Percentiles rank a stretch among this genome's conserved stretches.
Conservation (phyloP, 2,888 invertebrate species). For the Apantesis nais region DNA sequence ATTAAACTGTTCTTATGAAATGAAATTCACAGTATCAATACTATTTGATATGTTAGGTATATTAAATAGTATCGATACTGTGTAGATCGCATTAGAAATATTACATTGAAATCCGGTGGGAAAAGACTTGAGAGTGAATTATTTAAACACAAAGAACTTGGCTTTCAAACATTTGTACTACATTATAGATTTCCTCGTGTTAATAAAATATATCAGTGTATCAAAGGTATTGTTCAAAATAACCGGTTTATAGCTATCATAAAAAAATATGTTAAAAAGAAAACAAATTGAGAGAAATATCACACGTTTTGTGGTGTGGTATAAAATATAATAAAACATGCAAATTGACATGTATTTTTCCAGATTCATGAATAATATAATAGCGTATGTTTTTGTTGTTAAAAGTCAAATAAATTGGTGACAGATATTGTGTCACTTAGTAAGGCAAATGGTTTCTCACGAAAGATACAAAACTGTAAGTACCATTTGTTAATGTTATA, state of each 20-base stretch:
- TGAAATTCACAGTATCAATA: neutral
- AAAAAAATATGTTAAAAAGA: conserved; percentile 22
- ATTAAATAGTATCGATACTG: no score
- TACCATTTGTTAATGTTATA: neutral
- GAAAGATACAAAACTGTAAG: neutral
- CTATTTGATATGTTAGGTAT: neutral
- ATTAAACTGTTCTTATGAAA: neutral
- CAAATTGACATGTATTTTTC: conserved; percentile 46
- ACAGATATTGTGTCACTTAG: conserved; percentile 21
- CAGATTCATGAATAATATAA: conserved; percentile 39
- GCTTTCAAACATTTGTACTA: neutral
- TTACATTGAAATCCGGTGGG: neutral
- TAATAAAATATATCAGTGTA: conserved; percentile 58
- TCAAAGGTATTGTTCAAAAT: conserved; percentile 20
- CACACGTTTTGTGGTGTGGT: conserved; percentile 36
- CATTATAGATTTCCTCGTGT: conserved; percentile 54
- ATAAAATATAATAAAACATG: conserved; percentile 46
- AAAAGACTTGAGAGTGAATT: neutral
- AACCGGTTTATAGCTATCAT: conserved; percentile 17
- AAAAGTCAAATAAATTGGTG: conserved; percentile 43
- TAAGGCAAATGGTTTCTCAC: conserved; percentile 7
- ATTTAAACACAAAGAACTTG: conserved; percentile 7
- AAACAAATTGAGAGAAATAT: conserved; percentile 33
- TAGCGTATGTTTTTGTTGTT: conserved; percentile 31
- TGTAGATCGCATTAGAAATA: neutral